Conservation (phyloP, 2,797 vertebrate genomes). For the Phrynocephalus vlangalii region DNA sequence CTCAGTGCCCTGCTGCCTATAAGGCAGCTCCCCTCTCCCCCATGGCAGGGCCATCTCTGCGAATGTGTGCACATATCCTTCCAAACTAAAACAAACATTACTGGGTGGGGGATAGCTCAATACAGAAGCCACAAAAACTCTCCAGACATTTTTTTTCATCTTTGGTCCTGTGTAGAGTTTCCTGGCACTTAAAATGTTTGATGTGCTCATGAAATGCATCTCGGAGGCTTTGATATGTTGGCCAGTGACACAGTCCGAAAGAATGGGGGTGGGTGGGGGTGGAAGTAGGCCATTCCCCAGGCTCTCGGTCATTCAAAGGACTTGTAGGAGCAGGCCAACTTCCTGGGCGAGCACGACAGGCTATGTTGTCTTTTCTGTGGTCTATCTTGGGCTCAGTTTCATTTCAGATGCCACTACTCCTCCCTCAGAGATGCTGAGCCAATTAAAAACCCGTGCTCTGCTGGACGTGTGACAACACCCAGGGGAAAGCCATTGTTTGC, state of each 20-base stretch:
- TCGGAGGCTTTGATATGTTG: background rate
- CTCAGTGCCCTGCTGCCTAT: no score
- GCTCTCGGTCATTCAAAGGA: background rate
- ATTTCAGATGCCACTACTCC: no score
- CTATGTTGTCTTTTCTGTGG: background rate
- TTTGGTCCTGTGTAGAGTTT: background rate
- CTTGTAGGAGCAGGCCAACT: background rate
- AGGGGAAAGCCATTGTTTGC: accelerated
- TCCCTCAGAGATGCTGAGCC: background rate
- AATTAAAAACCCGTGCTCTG: background rate
- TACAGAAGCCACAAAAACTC: background rate
- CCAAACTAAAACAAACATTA: no score
- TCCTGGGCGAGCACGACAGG: background rate
- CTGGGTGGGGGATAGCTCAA: no score
- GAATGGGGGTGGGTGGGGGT: background rate
- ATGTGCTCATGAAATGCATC: background rate
- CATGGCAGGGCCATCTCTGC: no score
- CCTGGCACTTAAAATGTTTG: background rate
- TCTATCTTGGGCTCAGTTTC: background rate
- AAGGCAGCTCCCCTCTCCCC: no score
- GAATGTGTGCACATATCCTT: no score
- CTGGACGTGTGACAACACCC: background rate
- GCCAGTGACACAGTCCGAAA: no score
- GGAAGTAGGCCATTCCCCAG: background rate
- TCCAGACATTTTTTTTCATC: background rate